Conservation (phyloP, 2,888 invertebrate genomes). For the Folsomia candida region DNA sequence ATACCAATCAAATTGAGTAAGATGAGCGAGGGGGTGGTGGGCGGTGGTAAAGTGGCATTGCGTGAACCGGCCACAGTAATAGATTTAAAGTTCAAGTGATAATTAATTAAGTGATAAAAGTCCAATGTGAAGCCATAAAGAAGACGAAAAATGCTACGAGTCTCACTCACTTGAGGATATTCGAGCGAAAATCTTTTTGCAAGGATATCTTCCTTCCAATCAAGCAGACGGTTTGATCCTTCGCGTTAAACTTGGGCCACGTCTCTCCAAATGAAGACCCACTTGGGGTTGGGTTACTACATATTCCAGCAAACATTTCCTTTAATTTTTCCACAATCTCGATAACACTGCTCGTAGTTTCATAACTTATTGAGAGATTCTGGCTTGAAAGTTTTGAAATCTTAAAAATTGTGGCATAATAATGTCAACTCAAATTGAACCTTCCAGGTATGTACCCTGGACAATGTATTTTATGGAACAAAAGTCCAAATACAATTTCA, state of each 20-base stretch:
- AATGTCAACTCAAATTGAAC: too few relatives aligned
- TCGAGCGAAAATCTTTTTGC: conserved; percentile 44
- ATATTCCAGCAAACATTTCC: not conserved
- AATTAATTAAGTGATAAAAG: conserved; percentile 49
- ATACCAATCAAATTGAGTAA: not conserved
- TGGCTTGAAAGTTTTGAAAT: too few relatives aligned
- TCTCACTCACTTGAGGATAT: conserved; percentile 47
- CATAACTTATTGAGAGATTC: not conserved
- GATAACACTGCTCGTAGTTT: too few relatives aligned
- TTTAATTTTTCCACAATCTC: too few relatives aligned
- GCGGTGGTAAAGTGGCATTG: not conserved
- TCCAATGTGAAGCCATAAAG: conserved; percentile 46
- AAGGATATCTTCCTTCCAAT: conserved; percentile 44
- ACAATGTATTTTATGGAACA: too few relatives aligned
- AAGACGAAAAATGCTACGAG: conserved; percentile 26
- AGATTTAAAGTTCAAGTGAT: conserved; percentile 24
- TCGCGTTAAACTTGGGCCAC: conserved; percentile 46
- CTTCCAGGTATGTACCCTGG: too few relatives aligned
- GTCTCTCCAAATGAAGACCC: conserved; percentile 37
- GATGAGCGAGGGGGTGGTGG: not conserved
- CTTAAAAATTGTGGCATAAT: too few relatives aligned
- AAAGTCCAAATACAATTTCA: too few relatives aligned
- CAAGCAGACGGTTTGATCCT: conserved; percentile 44
- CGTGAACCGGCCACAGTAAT: not conserved
- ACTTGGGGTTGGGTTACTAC: conserved; percentile 45